phyloP scores from a whole-genome alignment of 2,888 invertebrate species.

The Stenoptilia bipunctidactyla region DNA sequence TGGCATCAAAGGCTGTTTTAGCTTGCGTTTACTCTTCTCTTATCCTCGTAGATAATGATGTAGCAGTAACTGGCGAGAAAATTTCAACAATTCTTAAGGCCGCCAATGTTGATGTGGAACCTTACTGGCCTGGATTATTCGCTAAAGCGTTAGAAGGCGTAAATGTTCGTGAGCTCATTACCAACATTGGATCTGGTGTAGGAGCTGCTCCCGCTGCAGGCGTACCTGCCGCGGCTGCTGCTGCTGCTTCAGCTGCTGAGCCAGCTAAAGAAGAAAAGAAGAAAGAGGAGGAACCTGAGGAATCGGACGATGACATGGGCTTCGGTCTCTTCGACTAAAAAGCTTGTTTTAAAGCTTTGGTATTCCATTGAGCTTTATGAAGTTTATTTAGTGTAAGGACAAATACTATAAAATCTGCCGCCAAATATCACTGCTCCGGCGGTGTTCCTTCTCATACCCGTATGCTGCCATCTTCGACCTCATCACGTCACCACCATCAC shows the following conservation, averaged over 20 bases:
- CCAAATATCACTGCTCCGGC: too few species aligned
- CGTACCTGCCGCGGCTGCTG: slow-evolving; percentile 75
- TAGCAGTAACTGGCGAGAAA: slow-evolving; percentile 98
- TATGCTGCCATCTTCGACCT: too few species aligned
- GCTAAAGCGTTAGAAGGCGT: slow-evolving; percentile 96
- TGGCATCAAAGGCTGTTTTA: slow-evolving; percentile 93
- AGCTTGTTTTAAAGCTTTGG: slow-evolving; percentile 50
- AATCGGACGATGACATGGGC: slow-evolving; percentile 95
- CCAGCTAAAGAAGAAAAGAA: slow-evolving; percentile 82
- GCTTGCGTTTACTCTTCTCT: slow-evolving; percentile 98
- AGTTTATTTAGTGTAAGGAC: slow-evolving; percentile 60
- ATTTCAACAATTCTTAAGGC: slow-evolving; percentile 97
- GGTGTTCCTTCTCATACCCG: too few species aligned
- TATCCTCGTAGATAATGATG: slow-evolving; percentile 96
- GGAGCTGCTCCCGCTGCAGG: slow-evolving; percentile 86
- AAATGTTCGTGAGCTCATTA: slow-evolving; percentile 93
- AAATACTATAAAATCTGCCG: too few species aligned
- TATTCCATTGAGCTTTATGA: slow-evolving; percentile 59
- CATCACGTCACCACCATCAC: too few species aligned
- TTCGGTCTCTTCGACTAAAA: slow-evolving; percentile 87
- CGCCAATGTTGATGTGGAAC: slow-evolving; percentile 95
- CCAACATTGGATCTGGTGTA: slow-evolving; percentile 92
- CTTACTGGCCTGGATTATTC: slow-evolving; percentile 99
- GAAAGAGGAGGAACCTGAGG: slow-evolving; percentile 83
- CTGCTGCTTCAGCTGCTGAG: slow-evolving; percentile 77